Evolutionary conservation across 2,113 vertebrate genomes (phyloP), one percentile per base, ranked within the genome.

Genomic region (Halcyon malimbica): DNA sequence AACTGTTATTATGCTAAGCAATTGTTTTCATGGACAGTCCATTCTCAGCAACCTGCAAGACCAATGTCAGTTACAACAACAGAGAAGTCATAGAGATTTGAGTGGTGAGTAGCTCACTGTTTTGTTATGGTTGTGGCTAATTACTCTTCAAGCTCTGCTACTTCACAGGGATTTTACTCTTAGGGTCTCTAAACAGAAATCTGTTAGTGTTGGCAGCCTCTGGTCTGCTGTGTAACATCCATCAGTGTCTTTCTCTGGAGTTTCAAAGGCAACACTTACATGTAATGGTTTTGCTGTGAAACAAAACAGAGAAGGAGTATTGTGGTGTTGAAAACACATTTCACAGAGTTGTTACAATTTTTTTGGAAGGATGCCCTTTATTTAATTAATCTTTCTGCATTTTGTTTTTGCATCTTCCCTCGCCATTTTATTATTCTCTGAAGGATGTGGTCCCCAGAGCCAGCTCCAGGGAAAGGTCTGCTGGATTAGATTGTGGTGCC

Each of bases 261-360:
- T 97, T 97, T 97, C 96, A 97, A 97, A 97, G 96, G 94, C 94
- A 95, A 76, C 96, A 94, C 96, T 97, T 97, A 95, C 18, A 76
- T 69, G 87, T 95, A 97, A 97, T 97, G 95, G 81, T 96, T 97
- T 96, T 96, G 82, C 96, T 96, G 84, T 96, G 95, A 97, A 96
- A 95, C 94, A 95, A 97, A 97, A 97, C 95, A 96, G 95, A 97
- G 96, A 89, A 95, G 73, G 83, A 84, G 77, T 64, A 93, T 92
- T 89, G 84, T 92, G 93, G 93, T 96, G 97, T 79, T 97, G 97
- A 97, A 97, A 97, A 97, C 80, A 85, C 92, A 96, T 97, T 97
- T 97, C 90, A 84, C 69, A 74, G 83, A 86, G 94, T 96, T 97
- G 95, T 96, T 95, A 75, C 63, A 25, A 56, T 8, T 79, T 83